phyloP scores from a whole-genome alignment of 2,888 invertebrate genomes.

The Drosophila recens region DNA sequence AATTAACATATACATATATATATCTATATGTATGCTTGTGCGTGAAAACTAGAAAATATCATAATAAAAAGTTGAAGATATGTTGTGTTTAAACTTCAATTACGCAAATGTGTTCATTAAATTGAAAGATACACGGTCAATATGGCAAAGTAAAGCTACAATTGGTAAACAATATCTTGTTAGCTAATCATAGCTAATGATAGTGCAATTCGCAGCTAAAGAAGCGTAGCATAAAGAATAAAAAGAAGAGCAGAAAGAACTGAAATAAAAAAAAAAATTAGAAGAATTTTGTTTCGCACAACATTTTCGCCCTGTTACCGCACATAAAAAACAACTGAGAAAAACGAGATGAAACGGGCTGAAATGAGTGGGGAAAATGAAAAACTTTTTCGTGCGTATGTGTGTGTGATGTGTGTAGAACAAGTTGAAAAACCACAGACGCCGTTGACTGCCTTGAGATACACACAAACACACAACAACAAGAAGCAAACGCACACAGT shows the following conservation, averaged over 20 bases:
- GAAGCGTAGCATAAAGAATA: slow-evolving; percentile 33
- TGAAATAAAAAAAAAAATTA: not conserved
- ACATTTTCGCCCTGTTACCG: slow-evolving; percentile 61
- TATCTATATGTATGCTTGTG: slow-evolving; percentile 1
- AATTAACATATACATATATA: not conserved
- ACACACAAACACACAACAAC: slow-evolving; percentile 13
- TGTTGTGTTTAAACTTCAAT: slow-evolving; percentile 1
- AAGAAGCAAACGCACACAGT: slow-evolving; percentile 36
- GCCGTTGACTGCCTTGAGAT: slow-evolving; percentile 39
- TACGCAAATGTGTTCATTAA: not conserved
- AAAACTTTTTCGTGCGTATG: slow-evolving; percentile 47
- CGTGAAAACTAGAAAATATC: slow-evolving; percentile 13
- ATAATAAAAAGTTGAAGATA: not conserved
- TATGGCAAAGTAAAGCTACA: not conserved
- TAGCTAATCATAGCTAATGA: slow-evolving; percentile 56
- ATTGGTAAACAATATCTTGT: slow-evolving; percentile 54
- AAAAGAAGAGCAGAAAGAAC: slow-evolving; percentile 10
- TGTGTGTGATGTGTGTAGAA: slow-evolving; percentile 29
- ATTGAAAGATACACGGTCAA: not conserved
- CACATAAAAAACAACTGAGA: slow-evolving; percentile 40
- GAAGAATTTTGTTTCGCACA: slow-evolving; percentile 42
- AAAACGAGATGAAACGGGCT: not conserved
- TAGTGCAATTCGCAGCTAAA: slow-evolving; percentile 35
- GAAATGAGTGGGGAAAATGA: slow-evolving; percentile 42
- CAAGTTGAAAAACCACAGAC: slow-evolving; percentile 64